Percentiles rank a stretch among this genome's conserved stretches.
These are phyloP conservation scores for Limnothrissa miodon DNA, from an alignment of 2,113 vertebrate genomes.

Conservation along the genomic window DNA sequence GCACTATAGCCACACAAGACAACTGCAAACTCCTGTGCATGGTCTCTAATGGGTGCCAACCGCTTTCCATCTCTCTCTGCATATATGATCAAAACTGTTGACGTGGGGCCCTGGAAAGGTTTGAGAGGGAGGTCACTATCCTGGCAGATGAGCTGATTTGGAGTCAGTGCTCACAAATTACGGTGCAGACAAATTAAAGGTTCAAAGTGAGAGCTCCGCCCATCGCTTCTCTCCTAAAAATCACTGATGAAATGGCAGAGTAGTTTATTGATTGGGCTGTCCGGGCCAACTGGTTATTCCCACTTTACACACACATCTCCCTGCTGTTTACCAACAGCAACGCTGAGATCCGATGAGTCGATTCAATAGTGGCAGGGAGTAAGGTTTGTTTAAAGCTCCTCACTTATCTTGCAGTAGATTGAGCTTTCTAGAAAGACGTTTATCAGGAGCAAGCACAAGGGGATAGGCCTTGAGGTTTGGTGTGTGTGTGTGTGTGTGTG, in stretches of 20 bases:
- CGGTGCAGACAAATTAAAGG: neutral
- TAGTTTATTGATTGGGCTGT: constrained; percentile 43
- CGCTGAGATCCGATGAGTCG: neutral
- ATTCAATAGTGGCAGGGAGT: neutral
- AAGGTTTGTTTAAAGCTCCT: neutral
- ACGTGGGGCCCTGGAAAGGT: neutral
- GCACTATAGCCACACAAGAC: constrained; percentile 26
- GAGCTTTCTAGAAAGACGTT: neutral
- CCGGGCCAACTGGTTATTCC: neutral
- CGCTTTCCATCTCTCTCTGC: no score
- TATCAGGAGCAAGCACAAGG: neutral
- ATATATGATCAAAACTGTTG: neutral
- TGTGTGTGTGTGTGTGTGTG: neutral
- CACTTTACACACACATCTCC: neutral
- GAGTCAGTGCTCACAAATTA: neutral
- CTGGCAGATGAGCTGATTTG: neutral
- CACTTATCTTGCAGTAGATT: neutral
- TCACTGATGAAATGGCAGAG: constrained; percentile 34
- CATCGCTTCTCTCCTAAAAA: constrained; percentile 32
- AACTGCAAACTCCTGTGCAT: constrained; percentile 26
- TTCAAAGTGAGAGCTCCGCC: neutral
- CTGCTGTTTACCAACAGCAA: neutral
- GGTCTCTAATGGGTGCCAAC: no score
- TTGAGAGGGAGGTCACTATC: neutral
- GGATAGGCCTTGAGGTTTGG: neutral